phyloP scores from a whole-genome alignment of 2,113 vertebrate species.

The Vulpes ferrilata region DNA sequence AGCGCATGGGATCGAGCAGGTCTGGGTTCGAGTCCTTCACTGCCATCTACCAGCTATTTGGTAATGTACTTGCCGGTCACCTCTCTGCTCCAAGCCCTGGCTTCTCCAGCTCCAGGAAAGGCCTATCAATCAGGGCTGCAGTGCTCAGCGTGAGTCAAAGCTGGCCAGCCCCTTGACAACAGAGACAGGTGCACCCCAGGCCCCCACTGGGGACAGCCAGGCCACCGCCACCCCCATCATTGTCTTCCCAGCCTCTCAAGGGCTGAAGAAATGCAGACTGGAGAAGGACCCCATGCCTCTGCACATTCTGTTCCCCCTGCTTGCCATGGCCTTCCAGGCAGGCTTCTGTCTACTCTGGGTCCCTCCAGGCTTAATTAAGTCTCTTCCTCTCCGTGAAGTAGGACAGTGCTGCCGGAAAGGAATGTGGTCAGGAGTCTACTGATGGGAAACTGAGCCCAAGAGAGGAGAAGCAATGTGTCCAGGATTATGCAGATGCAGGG shows the following conservation, averaged over 20 bases:
- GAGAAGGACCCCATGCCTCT: background rate
- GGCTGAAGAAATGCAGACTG: accelerated
- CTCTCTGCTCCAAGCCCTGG: background rate
- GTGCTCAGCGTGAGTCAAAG: background rate
- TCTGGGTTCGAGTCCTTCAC: background rate
- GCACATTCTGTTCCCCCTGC: background rate
- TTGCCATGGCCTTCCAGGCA: background rate
- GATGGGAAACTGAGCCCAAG: background rate
- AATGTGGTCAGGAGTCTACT: accelerated
- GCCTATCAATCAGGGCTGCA: background rate
- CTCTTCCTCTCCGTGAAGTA: background rate
- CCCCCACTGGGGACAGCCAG: background rate
- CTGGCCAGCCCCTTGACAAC: background rate
- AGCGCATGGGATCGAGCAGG: background rate
- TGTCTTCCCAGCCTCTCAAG: background rate
- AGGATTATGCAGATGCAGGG: background rate
- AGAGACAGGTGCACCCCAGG: background rate
- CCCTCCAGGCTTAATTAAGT: background rate
- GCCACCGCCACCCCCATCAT: background rate
- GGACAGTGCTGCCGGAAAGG: background rate
- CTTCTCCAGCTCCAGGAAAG: background rate
- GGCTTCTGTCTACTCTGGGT: background rate
- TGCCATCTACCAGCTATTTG: background rate
- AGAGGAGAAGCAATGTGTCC: background rate
- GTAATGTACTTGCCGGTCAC: background rate